A percentile compares a stretch with the other conserved stretches of the same genome.
phyloP scores from a whole-genome alignment of 2,113 vertebrate species.

The Corydoras maculifer region DNA sequence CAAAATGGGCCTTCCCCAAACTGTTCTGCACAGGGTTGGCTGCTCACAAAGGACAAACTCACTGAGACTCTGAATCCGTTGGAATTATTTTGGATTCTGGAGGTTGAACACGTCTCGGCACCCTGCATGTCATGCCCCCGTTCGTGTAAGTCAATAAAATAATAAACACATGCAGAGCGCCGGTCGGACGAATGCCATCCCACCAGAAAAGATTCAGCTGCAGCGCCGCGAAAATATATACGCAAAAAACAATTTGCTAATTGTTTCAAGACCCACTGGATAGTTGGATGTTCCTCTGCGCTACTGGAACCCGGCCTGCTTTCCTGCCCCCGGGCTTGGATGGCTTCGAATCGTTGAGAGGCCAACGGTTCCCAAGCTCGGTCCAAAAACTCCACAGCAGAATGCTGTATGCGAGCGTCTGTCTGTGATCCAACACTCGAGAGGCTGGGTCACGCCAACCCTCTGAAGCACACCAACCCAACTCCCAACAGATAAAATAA shows the following conservation, averaged over 20 bases:
- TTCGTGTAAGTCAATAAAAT: no score
- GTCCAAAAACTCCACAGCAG: neutral
- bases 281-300: conserved; percentile 5
- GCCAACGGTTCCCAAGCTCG: conserved; percentile 5
- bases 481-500: neutral
- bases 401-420: neutral
- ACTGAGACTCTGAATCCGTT: no score
- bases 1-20: no score
- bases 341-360: neutral
- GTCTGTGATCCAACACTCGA: conserved; percentile 14
- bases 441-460: neutral
- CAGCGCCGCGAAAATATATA: neutral
- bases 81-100: no score
- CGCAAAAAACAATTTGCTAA: conserved; percentile 4
- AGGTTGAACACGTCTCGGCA: no score
- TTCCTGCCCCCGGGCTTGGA: conserved; percentile 16
- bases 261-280: conserved; percentile 21
- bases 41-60: no score
- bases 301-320: conserved; percentile 20
- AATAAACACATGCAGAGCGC: no score
- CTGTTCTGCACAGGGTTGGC: no score
- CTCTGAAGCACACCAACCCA: conserved; percentile 18
- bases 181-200: no score
- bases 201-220: no score
- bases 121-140: no score